Evolutionary conservation across 2,797 vertebrate species (phyloP).

Genomic region (Megalops cyprinoides): DNA sequence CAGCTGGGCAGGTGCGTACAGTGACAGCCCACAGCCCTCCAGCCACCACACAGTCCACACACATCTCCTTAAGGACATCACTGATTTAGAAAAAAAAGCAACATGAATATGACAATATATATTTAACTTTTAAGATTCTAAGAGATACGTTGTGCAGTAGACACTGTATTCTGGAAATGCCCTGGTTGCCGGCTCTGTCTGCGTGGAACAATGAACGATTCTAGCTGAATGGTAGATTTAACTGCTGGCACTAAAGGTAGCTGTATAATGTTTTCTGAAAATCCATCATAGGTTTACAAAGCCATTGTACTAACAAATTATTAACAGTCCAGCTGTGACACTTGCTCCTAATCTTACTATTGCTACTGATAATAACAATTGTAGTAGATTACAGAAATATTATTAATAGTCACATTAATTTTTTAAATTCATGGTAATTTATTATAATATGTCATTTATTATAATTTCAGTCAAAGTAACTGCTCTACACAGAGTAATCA

Average conservation of each 20-base stretch:
- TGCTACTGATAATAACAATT: too few relatives aligned
- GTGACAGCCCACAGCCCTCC: not conserved
- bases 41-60: not conserved
- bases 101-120: not conserved
- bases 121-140: not conserved
- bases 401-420: not conserved
- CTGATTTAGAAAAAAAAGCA: not conserved
- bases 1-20: slow-evolving; percentile 57
- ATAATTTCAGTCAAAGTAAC: not conserved
- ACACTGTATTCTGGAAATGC: not conserved
- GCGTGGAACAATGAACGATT: not conserved
- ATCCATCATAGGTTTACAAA: too few relatives aligned
- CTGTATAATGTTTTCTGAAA: not conserved
- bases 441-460: too few relatives aligned
- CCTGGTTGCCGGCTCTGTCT: not conserved
- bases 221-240: not conserved
- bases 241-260: not conserved
- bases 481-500: not conserved
- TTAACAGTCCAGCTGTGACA: not conserved
- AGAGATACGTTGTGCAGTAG: not conserved
- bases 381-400: too few relatives aligned
- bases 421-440: not conserved
- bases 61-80: not conserved
- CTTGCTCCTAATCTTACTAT: not conserved
- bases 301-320: too few relatives aligned